phyloP scores from a whole-genome alignment of 2,888 invertebrate species.

The Muscina levida region DNA sequence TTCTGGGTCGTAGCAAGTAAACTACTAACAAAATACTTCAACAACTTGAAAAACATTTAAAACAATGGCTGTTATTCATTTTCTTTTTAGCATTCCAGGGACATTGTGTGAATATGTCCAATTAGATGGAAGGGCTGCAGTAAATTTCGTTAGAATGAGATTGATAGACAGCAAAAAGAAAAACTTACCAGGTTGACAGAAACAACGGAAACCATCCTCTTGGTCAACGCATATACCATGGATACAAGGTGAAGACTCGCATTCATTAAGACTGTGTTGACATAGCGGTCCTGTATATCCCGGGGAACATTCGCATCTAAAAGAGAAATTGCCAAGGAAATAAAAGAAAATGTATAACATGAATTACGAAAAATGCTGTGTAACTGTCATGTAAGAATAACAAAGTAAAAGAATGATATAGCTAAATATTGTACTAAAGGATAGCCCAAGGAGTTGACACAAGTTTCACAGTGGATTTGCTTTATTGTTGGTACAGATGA shows the following conservation, averaged over 20 bases:
- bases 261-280: slow-evolving; percentile 85
- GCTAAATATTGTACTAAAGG: too few species aligned
- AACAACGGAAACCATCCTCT: slow-evolving; percentile 85
- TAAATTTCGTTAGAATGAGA: background rate
- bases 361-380: too few species aligned
- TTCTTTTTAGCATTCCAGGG: background rate
- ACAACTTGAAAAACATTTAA: background rate
- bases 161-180: background rate
- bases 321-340: too few species aligned
- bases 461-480: too few species aligned
- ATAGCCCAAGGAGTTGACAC: too few species aligned
- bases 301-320: slow-evolving; percentile 84
- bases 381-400: too few species aligned
- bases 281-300: slow-evolving; percentile 86
- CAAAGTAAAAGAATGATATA: too few species aligned
- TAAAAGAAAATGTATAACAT: too few species aligned
- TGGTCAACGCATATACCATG: slow-evolving; percentile 89
- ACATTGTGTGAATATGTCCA: background rate
- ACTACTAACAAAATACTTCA: background rate
- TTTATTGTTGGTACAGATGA: too few species aligned
- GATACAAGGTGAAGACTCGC: slow-evolving; percentile 86
- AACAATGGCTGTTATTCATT: background rate
- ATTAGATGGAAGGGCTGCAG: background rate
- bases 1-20: background rate
- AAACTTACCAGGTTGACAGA: slow-evolving; percentile 86